Percentiles rank a stretch among this genome's conserved stretches.
These are phyloP conservation scores for Camptogramma bilineatum DNA, from an alignment of 2,888 invertebrate genomes.

Conservation along the genomic window DNA sequence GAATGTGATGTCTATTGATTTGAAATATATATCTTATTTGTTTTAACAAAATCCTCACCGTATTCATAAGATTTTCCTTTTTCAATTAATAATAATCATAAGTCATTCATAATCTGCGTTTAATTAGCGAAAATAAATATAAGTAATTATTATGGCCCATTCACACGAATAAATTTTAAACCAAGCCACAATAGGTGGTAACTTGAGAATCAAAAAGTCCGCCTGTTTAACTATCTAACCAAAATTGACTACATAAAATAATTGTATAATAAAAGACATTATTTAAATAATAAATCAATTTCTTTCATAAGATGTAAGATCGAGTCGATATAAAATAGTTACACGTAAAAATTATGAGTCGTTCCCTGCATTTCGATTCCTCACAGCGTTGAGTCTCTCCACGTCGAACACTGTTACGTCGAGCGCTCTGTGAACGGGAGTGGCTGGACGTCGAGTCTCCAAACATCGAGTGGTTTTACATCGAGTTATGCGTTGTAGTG, in stretches of 20 bases:
- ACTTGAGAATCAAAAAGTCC: constrained; percentile 27
- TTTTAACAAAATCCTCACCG: constrained; percentile 57
- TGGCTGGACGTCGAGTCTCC: too few species aligned
- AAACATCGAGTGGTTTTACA: too few species aligned
- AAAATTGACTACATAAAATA: constrained; percentile 36
- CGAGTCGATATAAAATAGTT: background rate
- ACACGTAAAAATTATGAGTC: too few species aligned
- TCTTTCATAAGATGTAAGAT: constrained; percentile 7
- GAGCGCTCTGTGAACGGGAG: too few species aligned
- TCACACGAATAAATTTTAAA: constrained; percentile 21
- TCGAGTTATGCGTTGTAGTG: too few species aligned
- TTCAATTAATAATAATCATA: constrained; percentile 29
- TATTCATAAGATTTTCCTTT: constrained; percentile 61
- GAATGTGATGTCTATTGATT: constrained; percentile 77
- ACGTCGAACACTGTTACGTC: too few species aligned
- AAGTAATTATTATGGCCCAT: constrained; percentile 30
- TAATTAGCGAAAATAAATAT: constrained; percentile 7
- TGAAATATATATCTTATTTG: constrained; percentile 45
- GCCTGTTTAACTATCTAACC: constrained; percentile 30
- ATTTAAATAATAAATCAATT: constrained; percentile 9
- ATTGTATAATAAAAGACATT: constrained; percentile 19
- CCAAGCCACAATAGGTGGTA: constrained; percentile 37
- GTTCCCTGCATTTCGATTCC: too few species aligned
- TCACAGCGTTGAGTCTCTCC: too few species aligned
- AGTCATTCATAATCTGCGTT: constrained; percentile 14